phyloP scores from a whole-genome alignment of 2,888 invertebrate genomes.

The Cataglyphis altisquamis region DNA sequence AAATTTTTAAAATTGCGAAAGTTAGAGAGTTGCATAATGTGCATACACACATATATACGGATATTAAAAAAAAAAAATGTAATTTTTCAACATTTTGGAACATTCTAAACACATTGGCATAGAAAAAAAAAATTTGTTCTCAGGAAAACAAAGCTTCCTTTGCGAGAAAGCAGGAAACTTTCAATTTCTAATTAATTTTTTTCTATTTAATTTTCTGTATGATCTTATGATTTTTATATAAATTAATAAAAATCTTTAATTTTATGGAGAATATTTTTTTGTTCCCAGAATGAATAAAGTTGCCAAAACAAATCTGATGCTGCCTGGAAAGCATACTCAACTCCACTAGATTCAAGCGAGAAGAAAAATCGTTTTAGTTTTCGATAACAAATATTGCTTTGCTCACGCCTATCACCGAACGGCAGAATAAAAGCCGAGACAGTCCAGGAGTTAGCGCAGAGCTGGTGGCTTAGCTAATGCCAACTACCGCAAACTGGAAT shows the following conservation, averaged over 20 bases:
- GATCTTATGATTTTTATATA: too few relatives aligned
- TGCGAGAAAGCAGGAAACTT: neutral
- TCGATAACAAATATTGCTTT: constrained; percentile 4
- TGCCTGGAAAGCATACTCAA: neutral
- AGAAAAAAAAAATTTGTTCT: too few relatives aligned
- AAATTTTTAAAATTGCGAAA: too few relatives aligned
- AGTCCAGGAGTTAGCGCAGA: neutral
- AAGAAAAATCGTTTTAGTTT: neutral
- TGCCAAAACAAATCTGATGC: neutral
- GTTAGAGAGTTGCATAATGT: too few relatives aligned
- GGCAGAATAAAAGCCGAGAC: constrained; percentile 17
- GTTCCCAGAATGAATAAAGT: neutral
- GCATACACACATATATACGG: too few relatives aligned
- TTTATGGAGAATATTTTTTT: too few relatives aligned
- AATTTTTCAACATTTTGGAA: too few relatives aligned
- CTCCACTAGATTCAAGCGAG: neutral
- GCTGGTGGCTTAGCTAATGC: constrained; percentile 53
- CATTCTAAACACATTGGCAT: too few relatives aligned
- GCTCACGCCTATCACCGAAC: constrained; percentile 13
- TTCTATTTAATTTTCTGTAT: too few relatives aligned
- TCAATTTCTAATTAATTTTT: neutral
- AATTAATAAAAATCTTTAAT: too few relatives aligned
- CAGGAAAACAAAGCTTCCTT: too few relatives aligned
- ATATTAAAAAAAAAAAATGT: too few relatives aligned
- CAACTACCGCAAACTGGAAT: constrained; percentile 72